Conservation (phyloP, 2,797 vertebrate species). For the Muscicapa striata region DNA sequence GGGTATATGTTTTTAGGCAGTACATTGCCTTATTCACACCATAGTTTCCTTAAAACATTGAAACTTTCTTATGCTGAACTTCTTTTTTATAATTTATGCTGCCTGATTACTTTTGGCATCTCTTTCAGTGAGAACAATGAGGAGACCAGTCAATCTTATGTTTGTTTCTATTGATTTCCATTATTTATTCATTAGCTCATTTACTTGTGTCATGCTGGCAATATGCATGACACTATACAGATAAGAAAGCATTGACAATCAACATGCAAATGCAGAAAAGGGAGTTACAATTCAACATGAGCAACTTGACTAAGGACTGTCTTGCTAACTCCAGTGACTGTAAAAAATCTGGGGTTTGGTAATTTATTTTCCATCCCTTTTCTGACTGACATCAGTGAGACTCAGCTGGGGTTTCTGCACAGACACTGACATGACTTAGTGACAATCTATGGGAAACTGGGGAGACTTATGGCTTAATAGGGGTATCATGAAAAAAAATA, state of each 20-base stretch:
- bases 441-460: not conserved
- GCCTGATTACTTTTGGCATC: slow-evolving; percentile 1
- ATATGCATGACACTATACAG: not conserved
- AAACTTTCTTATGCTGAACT: not conserved
- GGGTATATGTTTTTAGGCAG: not conserved
- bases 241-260: not conserved
- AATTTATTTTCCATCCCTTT: not conserved
- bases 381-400: not conserved
- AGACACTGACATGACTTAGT: not conserved
- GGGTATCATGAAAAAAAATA: not conserved
- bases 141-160: not conserved
- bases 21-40: not conserved
- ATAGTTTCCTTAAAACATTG: not conserved
- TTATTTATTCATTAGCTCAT: slow-evolving; percentile 60
- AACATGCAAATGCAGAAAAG: not conserved
- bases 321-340: not conserved
- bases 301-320: not conserved
- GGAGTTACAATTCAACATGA: not conserved
- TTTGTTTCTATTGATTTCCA: slow-evolving; percentile 46
- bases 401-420: not conserved
- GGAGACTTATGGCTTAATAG: not conserved
- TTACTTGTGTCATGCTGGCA: slow-evolving; percentile 34
- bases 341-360: not conserved
- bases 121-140: not conserved
- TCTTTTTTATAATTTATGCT: slow-evolving; percentile 44